phyloP scores from a whole-genome alignment of 1,140 invertebrate species.

The Calycopis cecrops region DNA sequence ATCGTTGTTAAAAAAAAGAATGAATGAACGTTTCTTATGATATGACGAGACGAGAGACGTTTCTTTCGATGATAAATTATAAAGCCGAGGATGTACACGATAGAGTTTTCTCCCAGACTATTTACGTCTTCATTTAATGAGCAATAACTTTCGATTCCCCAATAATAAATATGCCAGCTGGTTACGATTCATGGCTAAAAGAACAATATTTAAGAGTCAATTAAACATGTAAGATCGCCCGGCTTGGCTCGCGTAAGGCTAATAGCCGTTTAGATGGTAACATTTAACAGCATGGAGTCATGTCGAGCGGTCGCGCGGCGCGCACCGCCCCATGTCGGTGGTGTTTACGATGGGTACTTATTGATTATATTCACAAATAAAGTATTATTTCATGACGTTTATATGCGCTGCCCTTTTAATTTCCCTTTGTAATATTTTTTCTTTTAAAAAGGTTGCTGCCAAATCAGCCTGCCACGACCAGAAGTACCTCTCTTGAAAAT shows the following conservation, averaged over 20 bases:
- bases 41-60: too few relatives aligned
- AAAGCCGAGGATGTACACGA: not conserved
- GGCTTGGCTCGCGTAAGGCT: constrained; percentile 54
- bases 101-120: constrained; percentile 18
- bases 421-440: too few relatives aligned
- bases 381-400: too few relatives aligned
- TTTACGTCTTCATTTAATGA: constrained; percentile 22
- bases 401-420: too few relatives aligned
- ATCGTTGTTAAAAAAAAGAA: too few relatives aligned
- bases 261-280: constrained; percentile 57
- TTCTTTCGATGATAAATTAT: too few relatives aligned
- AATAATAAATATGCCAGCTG: constrained; percentile 62
- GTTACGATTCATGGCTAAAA: constrained; percentile 54
- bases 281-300: constrained; percentile 57
- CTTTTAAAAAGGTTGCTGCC: too few relatives aligned
- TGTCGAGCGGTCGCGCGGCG: constrained; percentile 40
- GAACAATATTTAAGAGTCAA: constrained; percentile 66
- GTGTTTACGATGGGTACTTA: constrained; percentile 5
- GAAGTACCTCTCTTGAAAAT: too few relatives aligned
- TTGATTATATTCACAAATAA: not conserved
- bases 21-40: too few relatives aligned
- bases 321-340: constrained; percentile 12
- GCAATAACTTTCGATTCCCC: constrained; percentile 28
- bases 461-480: too few relatives aligned
- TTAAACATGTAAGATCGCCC: constrained; percentile 53